A percentile compares a stretch with the other conserved stretches of the same genome.
These are phyloP conservation scores for Anthonomus grandis DNA, from an alignment of 1,140 invertebrate species.

Conservation along the genomic window DNA sequence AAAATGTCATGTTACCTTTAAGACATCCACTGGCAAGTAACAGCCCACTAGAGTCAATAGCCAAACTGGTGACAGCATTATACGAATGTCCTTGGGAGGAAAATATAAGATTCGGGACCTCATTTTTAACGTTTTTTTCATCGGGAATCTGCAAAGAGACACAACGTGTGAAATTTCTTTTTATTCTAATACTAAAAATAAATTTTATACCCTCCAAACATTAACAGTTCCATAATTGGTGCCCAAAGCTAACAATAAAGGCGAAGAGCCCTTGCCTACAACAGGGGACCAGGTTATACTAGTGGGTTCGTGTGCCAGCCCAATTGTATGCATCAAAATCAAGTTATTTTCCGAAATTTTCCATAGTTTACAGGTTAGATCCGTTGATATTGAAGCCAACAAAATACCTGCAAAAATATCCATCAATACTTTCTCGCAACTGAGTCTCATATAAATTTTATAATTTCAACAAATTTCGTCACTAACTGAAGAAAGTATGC, in stretches of 20 bases:
- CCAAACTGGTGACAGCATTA: constrained; percentile 53
- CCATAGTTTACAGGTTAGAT: constrained; percentile 54
- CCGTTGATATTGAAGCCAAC: constrained; percentile 52
- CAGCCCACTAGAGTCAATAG: constrained; percentile 53
- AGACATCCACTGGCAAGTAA: constrained; percentile 55
- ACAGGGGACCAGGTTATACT: constrained; percentile 53
- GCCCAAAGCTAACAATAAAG: constrained; percentile 51
- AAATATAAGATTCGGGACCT: constrained; percentile 44
- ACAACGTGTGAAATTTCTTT: no score
- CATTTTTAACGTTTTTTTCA: constrained; percentile 36
- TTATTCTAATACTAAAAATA: neutral
- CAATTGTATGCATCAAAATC: constrained; percentile 46
- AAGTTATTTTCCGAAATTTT: constrained; percentile 45
- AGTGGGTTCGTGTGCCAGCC: constrained; percentile 48
- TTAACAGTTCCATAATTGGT: constrained; percentile 54
- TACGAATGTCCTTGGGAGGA: constrained; percentile 56
- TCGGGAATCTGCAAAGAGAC: constrained; percentile 43
- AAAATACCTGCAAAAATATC: constrained; percentile 42
- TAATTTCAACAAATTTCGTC: no score
- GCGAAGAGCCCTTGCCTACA: constrained; percentile 44
- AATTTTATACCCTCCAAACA: constrained; percentile 49
- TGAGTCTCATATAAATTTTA: no score
- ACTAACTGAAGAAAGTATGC: no score
- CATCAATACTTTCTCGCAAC: neutral
- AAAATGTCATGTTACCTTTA: no score